These are phyloP conservation scores for Cichladusa arquata DNA, from an alignment of 2,113 vertebrate species.

Conservation along the genomic window DNA sequence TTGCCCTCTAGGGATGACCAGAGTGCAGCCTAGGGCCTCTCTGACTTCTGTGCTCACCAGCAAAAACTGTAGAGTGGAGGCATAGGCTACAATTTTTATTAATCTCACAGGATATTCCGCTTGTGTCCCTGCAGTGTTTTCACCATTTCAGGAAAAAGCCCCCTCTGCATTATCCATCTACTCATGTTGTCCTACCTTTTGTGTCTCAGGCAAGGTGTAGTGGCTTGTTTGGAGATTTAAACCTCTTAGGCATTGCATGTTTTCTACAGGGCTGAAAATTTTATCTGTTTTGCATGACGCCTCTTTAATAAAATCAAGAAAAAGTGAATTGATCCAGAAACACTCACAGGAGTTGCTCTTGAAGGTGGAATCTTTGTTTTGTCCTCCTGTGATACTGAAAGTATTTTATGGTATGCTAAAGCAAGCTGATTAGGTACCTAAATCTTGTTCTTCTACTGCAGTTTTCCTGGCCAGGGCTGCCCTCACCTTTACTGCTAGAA, in stretches of 20 bases:
- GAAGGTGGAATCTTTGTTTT: not conserved
- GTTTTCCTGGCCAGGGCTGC: not conserved
- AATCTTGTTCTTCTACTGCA: not conserved
- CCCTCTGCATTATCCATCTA: not conserved
- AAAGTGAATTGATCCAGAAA: not conserved
- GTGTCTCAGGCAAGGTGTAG: not conserved
- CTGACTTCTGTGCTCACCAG: not conserved
- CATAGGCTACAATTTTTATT: not conserved
- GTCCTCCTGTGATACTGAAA: not conserved
- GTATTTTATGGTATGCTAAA: not conserved
- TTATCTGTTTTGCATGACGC: not conserved
- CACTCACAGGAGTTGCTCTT: fast-evolving
- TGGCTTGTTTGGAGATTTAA: not conserved
- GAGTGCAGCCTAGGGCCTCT: not conserved
- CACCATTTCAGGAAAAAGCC: not conserved
- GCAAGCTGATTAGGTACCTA: not conserved
- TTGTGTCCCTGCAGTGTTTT: not conserved
- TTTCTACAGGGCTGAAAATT: not conserved
- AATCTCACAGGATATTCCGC: not conserved
- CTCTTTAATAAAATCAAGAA: not conserved
- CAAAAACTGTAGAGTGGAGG: not conserved
- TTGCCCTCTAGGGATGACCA: not conserved
- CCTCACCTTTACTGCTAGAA: not conserved
- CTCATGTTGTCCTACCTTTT: not conserved
- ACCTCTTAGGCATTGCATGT: not conserved